A percentile compares a stretch with the other conserved stretches of the same genome.
phyloP scores from a whole-genome alignment of 2,113 vertebrate species.

The Micromys minutus region DNA sequence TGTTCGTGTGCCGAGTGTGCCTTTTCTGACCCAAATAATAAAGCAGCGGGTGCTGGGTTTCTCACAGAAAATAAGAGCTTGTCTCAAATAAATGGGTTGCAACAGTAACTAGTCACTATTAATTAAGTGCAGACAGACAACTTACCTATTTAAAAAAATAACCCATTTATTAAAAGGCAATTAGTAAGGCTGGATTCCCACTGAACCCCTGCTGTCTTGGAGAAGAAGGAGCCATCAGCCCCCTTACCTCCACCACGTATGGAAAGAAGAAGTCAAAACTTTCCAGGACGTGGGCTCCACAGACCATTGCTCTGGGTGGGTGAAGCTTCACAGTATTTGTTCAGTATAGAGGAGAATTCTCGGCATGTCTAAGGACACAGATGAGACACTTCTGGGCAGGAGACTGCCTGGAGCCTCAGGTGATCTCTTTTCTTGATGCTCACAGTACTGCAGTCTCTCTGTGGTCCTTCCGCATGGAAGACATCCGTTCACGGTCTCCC shows the following conservation, averaged over 20 bases:
- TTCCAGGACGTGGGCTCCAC: rapidly evolving
- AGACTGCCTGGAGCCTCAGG: rapidly evolving
- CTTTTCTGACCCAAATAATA: background rate
- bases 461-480: background rate
- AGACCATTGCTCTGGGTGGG: rapidly evolving
- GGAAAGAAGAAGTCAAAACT: background rate
- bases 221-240: background rate
- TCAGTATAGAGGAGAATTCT: background rate
- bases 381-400: background rate
- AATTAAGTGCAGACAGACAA: background rate
- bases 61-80: background rate
- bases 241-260: rapidly evolving
- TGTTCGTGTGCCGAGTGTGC: rapidly evolving
- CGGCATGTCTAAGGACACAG: background rate
- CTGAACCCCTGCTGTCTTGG: background rate
- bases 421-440: rapidly evolving
- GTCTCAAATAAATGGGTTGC: background rate
- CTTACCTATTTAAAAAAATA: background rate
- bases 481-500: background rate
- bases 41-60: background rate
- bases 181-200: background rate
- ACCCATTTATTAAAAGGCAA: background rate
- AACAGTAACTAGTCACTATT: background rate
- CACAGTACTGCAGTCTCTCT: rapidly evolving
- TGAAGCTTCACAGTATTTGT: too few species aligned